Conservation (phyloP, 2,797 vertebrate species). For the Parambassis ranga region DNA sequence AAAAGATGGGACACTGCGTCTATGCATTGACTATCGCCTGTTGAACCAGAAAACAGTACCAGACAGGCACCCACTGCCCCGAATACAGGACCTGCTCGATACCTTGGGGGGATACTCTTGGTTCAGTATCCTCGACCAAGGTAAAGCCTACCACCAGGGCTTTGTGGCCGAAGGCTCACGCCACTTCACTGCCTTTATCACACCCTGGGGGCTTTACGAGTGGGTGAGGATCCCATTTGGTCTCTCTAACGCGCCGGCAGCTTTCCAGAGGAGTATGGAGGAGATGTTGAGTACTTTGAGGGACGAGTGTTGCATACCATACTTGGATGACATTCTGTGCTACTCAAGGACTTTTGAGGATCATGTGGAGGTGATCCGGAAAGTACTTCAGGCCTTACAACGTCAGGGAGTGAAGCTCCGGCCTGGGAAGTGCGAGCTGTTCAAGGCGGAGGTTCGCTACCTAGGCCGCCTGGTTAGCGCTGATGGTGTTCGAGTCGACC, state of each 20-base stretch:
- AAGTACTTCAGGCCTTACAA: too few relatives aligned
- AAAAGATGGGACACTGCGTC: not conserved
- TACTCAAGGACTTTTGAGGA: constrained; percentile 1
- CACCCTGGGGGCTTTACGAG: not conserved
- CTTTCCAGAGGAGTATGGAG: not conserved
- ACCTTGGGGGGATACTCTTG: not conserved
- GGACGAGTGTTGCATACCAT: not conserved
- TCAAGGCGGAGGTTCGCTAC: not conserved
- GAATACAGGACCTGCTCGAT: constrained; percentile 3
- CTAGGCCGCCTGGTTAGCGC: not conserved
- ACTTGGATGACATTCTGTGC: not conserved
- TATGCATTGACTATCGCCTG: not conserved
- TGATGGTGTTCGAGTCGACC: not conserved
- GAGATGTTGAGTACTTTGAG: not conserved
- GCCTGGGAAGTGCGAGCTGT: not conserved
- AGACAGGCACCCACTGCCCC: not conserved
- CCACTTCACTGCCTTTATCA: not conserved
- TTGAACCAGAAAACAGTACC: not conserved
- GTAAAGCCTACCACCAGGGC: not conserved
- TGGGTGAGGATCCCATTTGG: constrained; percentile 23
- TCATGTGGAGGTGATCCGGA: too few relatives aligned
- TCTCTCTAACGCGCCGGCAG: not conserved
- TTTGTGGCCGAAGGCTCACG: constrained; percentile 9
- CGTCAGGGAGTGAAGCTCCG: constrained; percentile 10
- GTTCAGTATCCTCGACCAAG: constrained; percentile 25